Evolutionary conservation across 2,797 vertebrate genomes (phyloP), one percentile per base, ranked within the genome.

Genomic region (Rhyacichthys aspro): DNA sequence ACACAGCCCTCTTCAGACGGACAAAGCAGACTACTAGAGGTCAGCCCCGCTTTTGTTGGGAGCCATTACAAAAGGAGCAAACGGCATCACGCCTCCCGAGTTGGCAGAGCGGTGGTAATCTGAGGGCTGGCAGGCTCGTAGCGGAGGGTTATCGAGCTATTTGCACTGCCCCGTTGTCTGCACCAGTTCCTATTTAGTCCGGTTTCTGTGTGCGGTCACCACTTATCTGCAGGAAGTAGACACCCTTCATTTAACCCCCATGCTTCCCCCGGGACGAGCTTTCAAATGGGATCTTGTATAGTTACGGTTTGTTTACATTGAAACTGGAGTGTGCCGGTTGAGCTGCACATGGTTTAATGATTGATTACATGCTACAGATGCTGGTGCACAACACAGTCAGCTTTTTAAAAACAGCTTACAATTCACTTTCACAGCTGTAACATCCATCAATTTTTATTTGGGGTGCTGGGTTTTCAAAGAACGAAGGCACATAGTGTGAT

Each of bases 221-320:
- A 66, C 77, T 86, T 89, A 88, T 89, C 83, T 81, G 47, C 83
- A 86, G 87, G 88, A 91, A 89, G 79, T 78, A 56, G 62, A 81
- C 82, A 74, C 80, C 72, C 82, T 75, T 79, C 75, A 55, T 82
- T 79, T 81, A 52, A 79, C 76, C 63, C 16, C 46, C 42, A 47
- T 62, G 17, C 23, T 58, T 73, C 74, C 72, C 59, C 63, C 11
- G 62, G 39, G 50, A 52, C 39, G 5, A 28, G 37, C 39, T 72
- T 67, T 55, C 61, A 60, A 72, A 19, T 7, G 52, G 1, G 1
- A 28, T 41, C n/a, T 63, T 69, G 43, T 64, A 12, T 37, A 37
- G 36, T 49, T 17, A 9, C 19, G 28, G 14, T 12, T 16, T 83
- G 79, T 86, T 76, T 73, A 63, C 67, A 33, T 56, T 82, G 11